Percentiles rank a stretch among this genome's conserved stretches.
phyloP scores from a whole-genome alignment of 2,113 vertebrate genomes.

The Campylorhamphus procurvoides region DNA sequence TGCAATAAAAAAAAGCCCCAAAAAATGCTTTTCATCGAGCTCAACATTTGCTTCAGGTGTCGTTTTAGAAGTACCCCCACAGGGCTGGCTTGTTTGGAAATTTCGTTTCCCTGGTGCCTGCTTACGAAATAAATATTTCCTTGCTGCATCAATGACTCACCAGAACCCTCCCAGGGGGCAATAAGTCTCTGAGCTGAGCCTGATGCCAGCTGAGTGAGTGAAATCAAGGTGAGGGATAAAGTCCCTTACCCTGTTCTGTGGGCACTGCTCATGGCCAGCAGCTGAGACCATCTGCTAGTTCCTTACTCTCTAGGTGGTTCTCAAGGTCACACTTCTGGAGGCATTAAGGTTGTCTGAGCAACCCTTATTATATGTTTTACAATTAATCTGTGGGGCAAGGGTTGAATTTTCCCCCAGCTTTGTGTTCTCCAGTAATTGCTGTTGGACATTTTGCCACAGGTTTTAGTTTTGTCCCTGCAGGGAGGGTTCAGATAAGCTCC shows the following conservation, averaged over 20 bases:
- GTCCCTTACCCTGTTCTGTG: neutral
- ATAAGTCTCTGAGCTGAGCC: neutral
- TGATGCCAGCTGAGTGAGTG: neutral
- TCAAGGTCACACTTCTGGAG: neutral
- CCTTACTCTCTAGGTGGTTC: neutral
- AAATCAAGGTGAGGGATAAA: neutral
- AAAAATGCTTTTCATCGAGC: neutral
- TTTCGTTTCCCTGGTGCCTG: neutral
- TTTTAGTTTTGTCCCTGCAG: neutral
- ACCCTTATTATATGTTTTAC: neutral
- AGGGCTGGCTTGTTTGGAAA: neutral
- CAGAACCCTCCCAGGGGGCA: neutral
- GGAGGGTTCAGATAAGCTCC: neutral
- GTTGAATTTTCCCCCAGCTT: neutral
- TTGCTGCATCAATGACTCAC: neutral
- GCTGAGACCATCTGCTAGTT: neutral
- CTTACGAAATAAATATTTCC: neutral
- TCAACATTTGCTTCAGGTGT: neutral
- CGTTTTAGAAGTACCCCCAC: neutral
- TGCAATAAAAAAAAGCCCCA: neutral
- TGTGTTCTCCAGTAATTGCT: neutral
- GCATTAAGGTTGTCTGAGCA: neutral
- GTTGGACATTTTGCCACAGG: neutral
- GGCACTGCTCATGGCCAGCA: accelerated
- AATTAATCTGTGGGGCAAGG: neutral